These are phyloP conservation scores for Pseudobourletiella spinata DNA, from an alignment of 1,140 invertebrate species.

Conservation along the genomic window DNA sequence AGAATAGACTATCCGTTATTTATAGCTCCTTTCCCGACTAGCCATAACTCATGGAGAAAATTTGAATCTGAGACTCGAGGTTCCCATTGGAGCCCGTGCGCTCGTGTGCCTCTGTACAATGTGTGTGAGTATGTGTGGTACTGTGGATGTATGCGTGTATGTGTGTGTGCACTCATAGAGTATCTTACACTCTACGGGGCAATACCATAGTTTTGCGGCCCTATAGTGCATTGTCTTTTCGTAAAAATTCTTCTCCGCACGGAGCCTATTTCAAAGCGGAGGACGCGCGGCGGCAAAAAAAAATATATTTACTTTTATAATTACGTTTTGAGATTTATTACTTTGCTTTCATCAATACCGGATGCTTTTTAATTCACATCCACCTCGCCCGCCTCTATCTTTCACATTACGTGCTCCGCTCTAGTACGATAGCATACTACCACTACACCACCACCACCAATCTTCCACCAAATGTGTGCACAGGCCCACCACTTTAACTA, in stretches of 20 bases:
- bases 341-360: constrained; percentile 11
- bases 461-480: too few species aligned
- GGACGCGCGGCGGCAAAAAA: neutral
- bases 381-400: too few species aligned
- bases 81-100: constrained; percentile 5
- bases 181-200: too few species aligned
- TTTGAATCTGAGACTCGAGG: constrained; percentile 15
- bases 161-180: neutral
- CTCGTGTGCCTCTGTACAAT: too few species aligned
- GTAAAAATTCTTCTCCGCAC: neutral
- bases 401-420: too few species aligned
- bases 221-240: neutral
- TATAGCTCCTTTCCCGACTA: constrained; percentile 23
- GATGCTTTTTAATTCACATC: constrained; percentile 8
- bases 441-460: too few species aligned
- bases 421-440: too few species aligned
- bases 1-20: constrained; percentile 29
- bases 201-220: neutral
- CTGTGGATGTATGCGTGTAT: too few species aligned
- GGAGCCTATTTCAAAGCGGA: neutral
- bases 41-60: constrained; percentile 28
- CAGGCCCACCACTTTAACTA: too few species aligned
- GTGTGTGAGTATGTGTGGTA: too few species aligned
- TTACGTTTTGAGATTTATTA: constrained; percentile 7
- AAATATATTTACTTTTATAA: constrained; percentile 15